Evolutionary conservation across 2,113 vertebrate species (phyloP).

Genomic region (Jaculus jaculus): DNA sequence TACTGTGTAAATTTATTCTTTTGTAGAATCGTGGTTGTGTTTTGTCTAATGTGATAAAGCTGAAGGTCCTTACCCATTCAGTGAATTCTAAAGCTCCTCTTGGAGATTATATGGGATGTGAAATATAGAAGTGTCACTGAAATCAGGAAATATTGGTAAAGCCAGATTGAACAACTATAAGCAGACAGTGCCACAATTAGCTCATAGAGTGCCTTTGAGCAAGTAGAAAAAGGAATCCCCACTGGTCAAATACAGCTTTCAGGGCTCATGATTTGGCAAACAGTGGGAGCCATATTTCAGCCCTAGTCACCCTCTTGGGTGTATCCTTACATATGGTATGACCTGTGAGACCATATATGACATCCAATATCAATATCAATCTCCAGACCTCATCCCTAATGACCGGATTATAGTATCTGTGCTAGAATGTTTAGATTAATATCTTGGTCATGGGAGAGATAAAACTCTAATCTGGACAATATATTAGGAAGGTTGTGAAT

Average conservation of each 20-base stretch:
- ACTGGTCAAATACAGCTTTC: not conserved
- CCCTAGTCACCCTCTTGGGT: not conserved
- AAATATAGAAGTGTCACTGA: conserved; percentile 67
- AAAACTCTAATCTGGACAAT: conserved; percentile 28
- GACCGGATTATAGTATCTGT: conserved; percentile 25
- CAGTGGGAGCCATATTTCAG: not conserved
- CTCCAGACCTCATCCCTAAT: conserved; percentile 12
- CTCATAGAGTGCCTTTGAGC: conserved; percentile 52
- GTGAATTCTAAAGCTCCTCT: conserved; percentile 67
- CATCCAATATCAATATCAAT: not conserved
- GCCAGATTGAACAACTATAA: conserved; percentile 41
- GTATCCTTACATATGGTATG: not conserved
- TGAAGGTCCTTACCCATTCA: conserved; percentile 63
- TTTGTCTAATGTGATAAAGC: conserved; percentile 77
- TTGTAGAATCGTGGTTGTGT: conserved; percentile 79
- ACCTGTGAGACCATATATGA: not conserved
- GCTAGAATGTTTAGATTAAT: conserved; percentile 33
- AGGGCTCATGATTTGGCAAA: conserved; percentile 19
- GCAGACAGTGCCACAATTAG: conserved; percentile 47
- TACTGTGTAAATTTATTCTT: conserved; percentile 85
- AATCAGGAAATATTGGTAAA: conserved; percentile 59
- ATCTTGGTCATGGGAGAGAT: conserved; percentile 7
- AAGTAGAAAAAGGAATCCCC: conserved; percentile 4
- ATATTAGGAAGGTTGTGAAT: conserved; percentile 16
- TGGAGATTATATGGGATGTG: conserved; percentile 67